Percentiles rank a stretch among this genome's conserved stretches.
phyloP scores from a whole-genome alignment of 2,113 vertebrate species.

The Silurus glanis region DNA sequence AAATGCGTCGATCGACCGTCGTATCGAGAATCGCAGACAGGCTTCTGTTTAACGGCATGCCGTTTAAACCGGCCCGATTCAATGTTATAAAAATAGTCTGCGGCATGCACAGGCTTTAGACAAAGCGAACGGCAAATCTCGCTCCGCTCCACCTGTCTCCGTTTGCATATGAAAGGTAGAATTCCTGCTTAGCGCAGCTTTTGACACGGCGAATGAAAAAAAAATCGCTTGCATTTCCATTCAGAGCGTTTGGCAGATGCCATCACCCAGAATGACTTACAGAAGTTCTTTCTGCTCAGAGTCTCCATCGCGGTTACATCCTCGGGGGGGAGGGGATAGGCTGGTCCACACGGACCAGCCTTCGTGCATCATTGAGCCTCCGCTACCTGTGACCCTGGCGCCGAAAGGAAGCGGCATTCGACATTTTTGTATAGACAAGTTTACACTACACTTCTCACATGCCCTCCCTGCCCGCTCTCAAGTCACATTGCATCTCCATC shows the following conservation, averaged over 20 bases:
- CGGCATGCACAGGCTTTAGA: not conserved
- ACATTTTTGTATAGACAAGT: not conserved
- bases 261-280: constrained; percentile 12
- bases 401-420: not conserved
- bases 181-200: not conserved
- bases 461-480: not conserved
- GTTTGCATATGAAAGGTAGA: not conserved
- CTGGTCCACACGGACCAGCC: too few species aligned
- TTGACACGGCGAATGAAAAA: not conserved
- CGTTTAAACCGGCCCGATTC: not conserved
- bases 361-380: too few species aligned
- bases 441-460: not conserved
- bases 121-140: not conserved
- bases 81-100: not conserved
- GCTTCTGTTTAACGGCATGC: too few species aligned
- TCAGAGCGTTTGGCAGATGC: constrained; percentile 5
- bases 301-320: not conserved
- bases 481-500: not conserved
- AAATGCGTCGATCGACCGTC: not conserved
- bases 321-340: too few species aligned
- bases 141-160: not conserved
- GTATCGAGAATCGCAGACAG: not conserved
- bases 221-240: not conserved
- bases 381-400: too few species aligned
- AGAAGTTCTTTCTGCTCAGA: not conserved